phyloP scores from a whole-genome alignment of 2,888 invertebrate genomes.

The Tricholauxania praeusta region DNA sequence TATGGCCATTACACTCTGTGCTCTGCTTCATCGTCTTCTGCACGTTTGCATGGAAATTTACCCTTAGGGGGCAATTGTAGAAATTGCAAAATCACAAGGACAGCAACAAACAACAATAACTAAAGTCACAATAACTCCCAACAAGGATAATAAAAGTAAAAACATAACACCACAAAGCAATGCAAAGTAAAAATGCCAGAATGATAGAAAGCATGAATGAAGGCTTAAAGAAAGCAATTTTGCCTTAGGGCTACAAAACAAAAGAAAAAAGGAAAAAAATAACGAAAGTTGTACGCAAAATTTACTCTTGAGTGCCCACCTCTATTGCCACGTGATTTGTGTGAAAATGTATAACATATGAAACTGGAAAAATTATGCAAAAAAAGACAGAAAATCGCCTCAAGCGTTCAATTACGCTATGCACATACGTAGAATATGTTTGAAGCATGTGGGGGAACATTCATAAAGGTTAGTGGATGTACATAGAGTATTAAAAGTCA shows the following conservation, averaged over 20 bases:
- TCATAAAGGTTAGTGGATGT: too few relatives aligned
- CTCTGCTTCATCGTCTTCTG: conserved; percentile 3
- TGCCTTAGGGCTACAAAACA: neutral
- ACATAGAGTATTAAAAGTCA: too few relatives aligned
- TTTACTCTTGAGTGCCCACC: too few relatives aligned
- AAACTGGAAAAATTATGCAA: too few relatives aligned
- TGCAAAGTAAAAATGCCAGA: neutral
- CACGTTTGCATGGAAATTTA: conserved; percentile 28
- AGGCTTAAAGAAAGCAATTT: neutral
- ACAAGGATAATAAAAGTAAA: conserved; percentile 13
- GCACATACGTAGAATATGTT: too few relatives aligned
- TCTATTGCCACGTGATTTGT: too few relatives aligned
- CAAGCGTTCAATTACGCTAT: too few relatives aligned
- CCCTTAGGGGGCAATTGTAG: conserved; percentile 24
- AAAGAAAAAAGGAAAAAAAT: too few relatives aligned
- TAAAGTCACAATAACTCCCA: conserved; percentile 24
- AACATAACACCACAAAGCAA: neutral
- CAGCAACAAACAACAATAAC: conserved; percentile 25
- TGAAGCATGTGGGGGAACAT: too few relatives aligned
- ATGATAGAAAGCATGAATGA: neutral
- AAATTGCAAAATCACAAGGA: conserved; percentile 19
- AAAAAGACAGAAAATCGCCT: too few relatives aligned
- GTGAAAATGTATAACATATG: too few relatives aligned
- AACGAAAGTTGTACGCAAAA: too few relatives aligned
- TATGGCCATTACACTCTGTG: neutral